Conservation (phyloP, 2,888 invertebrate species). For the Drosophila percnosoma region DNA sequence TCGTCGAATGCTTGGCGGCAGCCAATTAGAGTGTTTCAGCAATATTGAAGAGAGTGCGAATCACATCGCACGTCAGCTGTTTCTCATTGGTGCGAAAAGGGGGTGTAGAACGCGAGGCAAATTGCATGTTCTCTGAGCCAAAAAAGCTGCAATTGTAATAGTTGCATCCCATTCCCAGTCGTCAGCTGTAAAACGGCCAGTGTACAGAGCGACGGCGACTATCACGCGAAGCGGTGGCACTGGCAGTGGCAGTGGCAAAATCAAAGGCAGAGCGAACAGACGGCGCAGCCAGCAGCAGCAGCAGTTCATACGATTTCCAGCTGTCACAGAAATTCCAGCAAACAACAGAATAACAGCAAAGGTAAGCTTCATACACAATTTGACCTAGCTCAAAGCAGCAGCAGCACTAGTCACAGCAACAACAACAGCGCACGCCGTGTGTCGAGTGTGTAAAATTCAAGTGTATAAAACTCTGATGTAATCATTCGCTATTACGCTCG, state of each 20-base stretch:
- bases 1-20: constrained; percentile 29
- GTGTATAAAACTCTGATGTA: constrained; percentile 75
- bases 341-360: constrained; percentile 41
- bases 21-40: constrained; percentile 44
- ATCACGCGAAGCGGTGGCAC: constrained; percentile 43
- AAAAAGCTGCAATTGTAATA: constrained; percentile 62
- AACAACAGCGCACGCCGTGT: constrained; percentile 6
- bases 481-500: constrained; percentile 70
- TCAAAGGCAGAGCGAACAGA: constrained; percentile 19
- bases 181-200: constrained; percentile 27
- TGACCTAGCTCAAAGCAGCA: constrained; percentile 42
- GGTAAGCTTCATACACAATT: constrained; percentile 67
- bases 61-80: constrained; percentile 51
- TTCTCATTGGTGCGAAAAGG: constrained; percentile 11
- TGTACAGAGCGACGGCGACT: constrained; percentile 70
- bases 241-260: constrained; percentile 10
- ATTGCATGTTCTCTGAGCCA: constrained; percentile 57
- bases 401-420: constrained; percentile 3
- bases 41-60: neutral
- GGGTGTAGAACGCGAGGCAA: constrained; percentile 3
- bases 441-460: constrained; percentile 61
- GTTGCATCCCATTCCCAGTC: constrained; percentile 56
- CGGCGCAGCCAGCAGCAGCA: constrained; percentile 23
- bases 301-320: constrained; percentile 33
- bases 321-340: constrained; percentile 28